phyloP scores from a whole-genome alignment of 2,113 vertebrate genomes.

The Oryctolagus cuniculus region DNA sequence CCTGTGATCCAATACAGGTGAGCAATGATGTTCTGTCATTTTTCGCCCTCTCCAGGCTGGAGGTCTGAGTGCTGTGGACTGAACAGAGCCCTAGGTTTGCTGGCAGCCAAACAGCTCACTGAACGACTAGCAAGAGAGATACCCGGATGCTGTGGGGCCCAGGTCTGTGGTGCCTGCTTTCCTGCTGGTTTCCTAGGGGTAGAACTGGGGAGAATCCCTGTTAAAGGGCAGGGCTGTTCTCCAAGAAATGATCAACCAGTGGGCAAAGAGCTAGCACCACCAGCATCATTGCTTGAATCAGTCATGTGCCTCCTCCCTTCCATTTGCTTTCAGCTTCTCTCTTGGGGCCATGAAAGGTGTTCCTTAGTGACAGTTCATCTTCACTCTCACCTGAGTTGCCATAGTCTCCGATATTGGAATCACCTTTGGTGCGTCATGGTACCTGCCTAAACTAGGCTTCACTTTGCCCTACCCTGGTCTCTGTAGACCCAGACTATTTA shows the following conservation, averaged over 20 bases:
- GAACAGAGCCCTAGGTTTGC: neutral
- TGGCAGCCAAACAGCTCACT: neutral
- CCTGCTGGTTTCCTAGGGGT: neutral
- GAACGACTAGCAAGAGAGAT: neutral
- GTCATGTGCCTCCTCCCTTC: neutral
- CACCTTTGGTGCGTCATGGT: neutral
- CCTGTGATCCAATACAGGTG: neutral
- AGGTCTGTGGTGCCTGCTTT: neutral
- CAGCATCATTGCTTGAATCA: neutral
- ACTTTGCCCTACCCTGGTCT: neutral
- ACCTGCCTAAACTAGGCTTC: neutral
- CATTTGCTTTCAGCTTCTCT: neutral
- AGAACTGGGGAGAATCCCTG: neutral
- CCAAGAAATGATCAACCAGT: neutral
- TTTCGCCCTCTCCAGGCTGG: neutral
- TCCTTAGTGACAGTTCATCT: neutral
- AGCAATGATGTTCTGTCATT: neutral
- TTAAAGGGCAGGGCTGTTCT: neutral
- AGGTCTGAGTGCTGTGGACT: neutral
- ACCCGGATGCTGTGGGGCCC: no score
- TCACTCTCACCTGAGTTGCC: neutral
- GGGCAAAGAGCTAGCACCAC: neutral
- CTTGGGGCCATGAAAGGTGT: neutral
- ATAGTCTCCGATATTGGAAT: neutral
- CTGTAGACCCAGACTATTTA: neutral